Base-by-base conservation (phyloP, 23 tunicate genomes). In the Phallusia fumigata region DNA sequence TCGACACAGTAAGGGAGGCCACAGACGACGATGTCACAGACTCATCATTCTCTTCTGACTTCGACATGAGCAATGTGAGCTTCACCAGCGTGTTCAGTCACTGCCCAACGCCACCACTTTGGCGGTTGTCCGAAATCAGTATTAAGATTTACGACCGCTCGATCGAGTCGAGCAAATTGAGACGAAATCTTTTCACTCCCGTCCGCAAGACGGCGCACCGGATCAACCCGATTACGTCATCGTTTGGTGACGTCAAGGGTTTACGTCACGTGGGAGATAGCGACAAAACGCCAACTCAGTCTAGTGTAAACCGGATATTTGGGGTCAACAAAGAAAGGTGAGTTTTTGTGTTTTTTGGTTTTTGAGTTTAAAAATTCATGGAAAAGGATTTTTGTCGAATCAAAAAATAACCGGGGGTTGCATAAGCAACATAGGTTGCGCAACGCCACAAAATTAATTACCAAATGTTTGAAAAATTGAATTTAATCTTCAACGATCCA, bases 11-110 rank as follows among this genome's bases (percentile, higher is more conserved):
- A 1, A 11, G 28, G 3, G 69, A 58, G 16, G 13, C 28, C 3
- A 24, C 26, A 58, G 69, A 58, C 1, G 69, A 24, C 2, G 28
- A 58, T 1, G 13, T 58, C 15, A 6, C 69, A 11, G 69, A 21
- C 5, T 8, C 16, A 1, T 58, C 69, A 22, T 58, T 58, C 16
- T 1, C 69, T 1, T 22, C 26, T 22, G 69, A 58, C 69, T 58
- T 58, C 16, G 69, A 58, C 69, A 58, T 24, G 69, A 58, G 69
- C 69, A 16, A 58, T 24, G 69, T 24, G 69, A 58, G 69, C 69
- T 58, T 58, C 16, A 21, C 69, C 69, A 58, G 69, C 69, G 69
- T 58, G 15, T 58, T 58, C 69, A 58, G 69, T 24, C 69, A 58
- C 28, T 58, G 69, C 16, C 69, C 69, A 58, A 58, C 69, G 8